Percentiles rank a stretch among this genome's conserved stretches.
phyloP scores from a whole-genome alignment of 2,888 invertebrate genomes.

The Parnassius mnemosyne region DNA sequence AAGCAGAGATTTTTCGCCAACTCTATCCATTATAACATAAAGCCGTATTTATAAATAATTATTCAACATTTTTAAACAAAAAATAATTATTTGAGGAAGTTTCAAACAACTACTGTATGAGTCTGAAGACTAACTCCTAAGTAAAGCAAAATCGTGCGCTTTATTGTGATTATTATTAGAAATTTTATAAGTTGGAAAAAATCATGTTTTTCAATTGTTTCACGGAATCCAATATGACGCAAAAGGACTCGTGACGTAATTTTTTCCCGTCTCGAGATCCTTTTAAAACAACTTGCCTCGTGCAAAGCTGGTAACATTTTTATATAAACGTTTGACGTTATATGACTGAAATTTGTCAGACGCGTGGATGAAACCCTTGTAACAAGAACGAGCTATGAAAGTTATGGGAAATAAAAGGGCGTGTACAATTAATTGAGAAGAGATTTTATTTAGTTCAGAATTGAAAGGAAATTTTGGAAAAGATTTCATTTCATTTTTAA shows the following conservation, averaged over 20 bases:
- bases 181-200: conserved; percentile 10
- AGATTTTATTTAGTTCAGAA: no score
- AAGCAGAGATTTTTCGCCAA: no score
- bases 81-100: no score
- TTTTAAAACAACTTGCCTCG: neutral
- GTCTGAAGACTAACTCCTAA: neutral
- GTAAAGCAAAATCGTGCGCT: neutral
- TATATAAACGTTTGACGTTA: neutral
- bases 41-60: no score
- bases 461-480: no score
- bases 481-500: no score
- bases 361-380: no score
- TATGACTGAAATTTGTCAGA: neutral
- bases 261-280: neutral
- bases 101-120: no score
- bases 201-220: neutral
- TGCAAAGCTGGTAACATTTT: neutral
- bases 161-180: neutral
- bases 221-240: neutral
- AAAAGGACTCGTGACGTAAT: neutral
- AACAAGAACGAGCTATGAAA: neutral
- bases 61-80: no score
- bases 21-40: no score
- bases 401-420: no score
- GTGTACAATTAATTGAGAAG: no score